Conservation (phyloP, 2,797 vertebrate genomes). For the Diceros bicornis region DNA sequence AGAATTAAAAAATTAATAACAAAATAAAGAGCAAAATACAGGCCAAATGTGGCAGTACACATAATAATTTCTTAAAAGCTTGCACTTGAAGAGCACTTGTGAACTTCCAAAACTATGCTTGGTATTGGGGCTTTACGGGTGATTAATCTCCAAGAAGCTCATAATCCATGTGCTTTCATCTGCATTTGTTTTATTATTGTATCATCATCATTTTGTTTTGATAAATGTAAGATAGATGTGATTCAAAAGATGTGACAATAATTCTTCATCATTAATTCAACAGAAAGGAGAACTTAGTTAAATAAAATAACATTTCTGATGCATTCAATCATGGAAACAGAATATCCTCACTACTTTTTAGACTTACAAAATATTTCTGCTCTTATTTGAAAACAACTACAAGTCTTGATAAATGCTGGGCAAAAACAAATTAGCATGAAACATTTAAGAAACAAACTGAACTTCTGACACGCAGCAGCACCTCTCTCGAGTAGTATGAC, state of each 20-base stretch:
- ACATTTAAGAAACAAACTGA: slow-evolving; percentile 10
- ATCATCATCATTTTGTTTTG: neutral
- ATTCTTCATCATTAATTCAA: neutral
- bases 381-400: slow-evolving; percentile 53
- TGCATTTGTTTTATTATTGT: neutral
- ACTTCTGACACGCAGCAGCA: neutral
- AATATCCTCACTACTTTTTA: neutral
- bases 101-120: neutral
- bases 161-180: fast-evolving
- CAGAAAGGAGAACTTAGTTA: neutral
- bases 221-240: neutral
- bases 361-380: slow-evolving; percentile 38
- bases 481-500: neutral
- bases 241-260: neutral
- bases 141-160: neutral
- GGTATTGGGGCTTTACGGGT: neutral
- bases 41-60: neutral
- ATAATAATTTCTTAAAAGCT: neutral
- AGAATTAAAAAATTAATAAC: neutral
- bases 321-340: neutral
- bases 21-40: neutral
- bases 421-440: slow-evolving; percentile 23
- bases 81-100: neutral
- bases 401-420: slow-evolving; percentile 75
- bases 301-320: neutral